A percentile compares a stretch with the other conserved stretches of the same genome.
phyloP scores from a whole-genome alignment of 2,888 invertebrate species.

The Platerodrilus igneus region DNA sequence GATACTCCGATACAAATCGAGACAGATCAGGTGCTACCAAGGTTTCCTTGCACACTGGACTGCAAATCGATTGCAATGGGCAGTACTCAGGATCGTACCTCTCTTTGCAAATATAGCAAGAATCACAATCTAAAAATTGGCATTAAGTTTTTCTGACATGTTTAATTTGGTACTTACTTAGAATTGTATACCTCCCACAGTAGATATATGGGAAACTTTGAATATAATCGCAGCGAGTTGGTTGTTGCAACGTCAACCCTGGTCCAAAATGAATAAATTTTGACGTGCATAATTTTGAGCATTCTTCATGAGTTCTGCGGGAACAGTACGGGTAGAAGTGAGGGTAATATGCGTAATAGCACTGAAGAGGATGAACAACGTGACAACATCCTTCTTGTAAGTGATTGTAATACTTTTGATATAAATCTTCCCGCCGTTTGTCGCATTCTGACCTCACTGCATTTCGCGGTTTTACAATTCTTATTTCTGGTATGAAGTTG shows the following conservation, averaged over 20 bases:
- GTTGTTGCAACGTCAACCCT: slow-evolving; percentile 3
- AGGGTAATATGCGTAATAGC: slow-evolving; percentile 10
- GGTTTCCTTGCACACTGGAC: too few species aligned
- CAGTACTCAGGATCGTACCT: slow-evolving; percentile 21
- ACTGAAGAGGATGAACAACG: slow-evolving; percentile 20
- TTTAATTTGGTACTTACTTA: slow-evolving; percentile 20
- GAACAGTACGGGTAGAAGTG: slow-evolving; percentile 15
- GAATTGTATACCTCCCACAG: slow-evolving; percentile 16
- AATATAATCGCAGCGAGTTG: slow-evolving; percentile 17
- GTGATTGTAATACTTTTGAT: too few species aligned
- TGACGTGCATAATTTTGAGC: slow-evolving; percentile 21
- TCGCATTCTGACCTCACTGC: too few species aligned
- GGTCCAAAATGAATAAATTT: slow-evolving; percentile 17
- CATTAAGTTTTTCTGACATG: too few species aligned
- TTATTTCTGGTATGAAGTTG: too few species aligned
- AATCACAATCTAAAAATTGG: slow-evolving; percentile 25
- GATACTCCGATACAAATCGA: too few species aligned
- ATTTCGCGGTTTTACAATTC: too few species aligned
- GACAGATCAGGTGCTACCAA: too few species aligned
- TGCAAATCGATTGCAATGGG: too few species aligned
- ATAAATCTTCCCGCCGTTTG: too few species aligned
- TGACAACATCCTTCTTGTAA: slow-evolving; percentile 20
- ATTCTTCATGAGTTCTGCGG: slow-evolving; percentile 18
- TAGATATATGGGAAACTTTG: slow-evolving; percentile 17
- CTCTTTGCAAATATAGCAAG: slow-evolving; percentile 20